Percentiles rank a stretch among this genome's conserved stretches.
Evolutionary conservation across 2,888 invertebrate genomes (phyloP).

Genomic region (Therioaphis trifolii): DNA sequence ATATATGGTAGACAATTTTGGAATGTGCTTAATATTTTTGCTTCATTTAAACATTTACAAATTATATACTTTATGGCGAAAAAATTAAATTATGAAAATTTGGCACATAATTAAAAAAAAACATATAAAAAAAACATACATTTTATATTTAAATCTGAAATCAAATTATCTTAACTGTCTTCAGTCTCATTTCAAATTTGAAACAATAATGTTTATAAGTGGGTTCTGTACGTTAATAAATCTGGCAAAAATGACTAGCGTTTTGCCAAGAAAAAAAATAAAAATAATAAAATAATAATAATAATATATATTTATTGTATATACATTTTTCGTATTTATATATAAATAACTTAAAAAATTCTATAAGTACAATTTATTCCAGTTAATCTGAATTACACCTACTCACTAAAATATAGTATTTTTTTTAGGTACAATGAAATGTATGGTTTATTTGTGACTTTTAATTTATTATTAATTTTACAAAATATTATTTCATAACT

Average conservation of each 20-base stretch:
- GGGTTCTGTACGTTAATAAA: slow-evolving; percentile 59
- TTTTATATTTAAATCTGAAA: slow-evolving; percentile 53
- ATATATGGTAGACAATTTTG: slow-evolving; percentile 62
- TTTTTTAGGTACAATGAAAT: slow-evolving; percentile 32
- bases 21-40: slow-evolving; percentile 58
- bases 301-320: slow-evolving; percentile 27
- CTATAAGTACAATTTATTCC: slow-evolving; percentile 55
- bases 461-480: not conserved
- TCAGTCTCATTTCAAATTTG: slow-evolving; percentile 62
- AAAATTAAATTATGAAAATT: slow-evolving; percentile 59
- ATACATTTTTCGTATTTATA: slow-evolving; percentile 31
- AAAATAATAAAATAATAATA: slow-evolving; percentile 39
- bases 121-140: slow-evolving; percentile 48
- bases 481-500: slow-evolving; percentile 20
- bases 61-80: slow-evolving; percentile 59
- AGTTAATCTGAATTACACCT: slow-evolving; percentile 47
- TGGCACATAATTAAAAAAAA: slow-evolving; percentile 60
- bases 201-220: slow-evolving; percentile 59
- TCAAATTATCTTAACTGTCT: slow-evolving; percentile 60
- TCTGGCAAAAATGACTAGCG: slow-evolving; percentile 63
- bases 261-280: slow-evolving; percentile 54
- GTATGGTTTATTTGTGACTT: slow-evolving; percentile 26
- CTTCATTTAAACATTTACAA: slow-evolving; percentile 53
- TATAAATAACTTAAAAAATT: slow-evolving; percentile 56
- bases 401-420: slow-evolving; percentile 52